Evolutionary conservation across 2,113 vertebrate species (phyloP).

Genomic region (Perccottus glenii): DNA sequence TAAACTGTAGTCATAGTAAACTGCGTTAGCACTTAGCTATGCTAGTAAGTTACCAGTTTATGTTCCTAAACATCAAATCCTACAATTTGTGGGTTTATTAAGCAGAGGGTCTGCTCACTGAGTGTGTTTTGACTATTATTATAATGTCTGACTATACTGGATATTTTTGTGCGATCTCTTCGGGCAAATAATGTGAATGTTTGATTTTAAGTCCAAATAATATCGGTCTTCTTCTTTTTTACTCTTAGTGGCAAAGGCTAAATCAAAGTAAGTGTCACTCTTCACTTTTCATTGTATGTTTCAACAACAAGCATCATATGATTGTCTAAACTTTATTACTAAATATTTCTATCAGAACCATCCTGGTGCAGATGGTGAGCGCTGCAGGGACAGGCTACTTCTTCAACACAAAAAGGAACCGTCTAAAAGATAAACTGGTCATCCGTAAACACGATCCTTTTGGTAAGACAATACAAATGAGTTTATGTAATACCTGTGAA

Average conservation of each 20-base stretch:
- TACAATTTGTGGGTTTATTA: too few species aligned
- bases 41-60: neutral
- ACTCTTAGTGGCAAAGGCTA: constrained; percentile 79
- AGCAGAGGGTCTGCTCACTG: too few species aligned
- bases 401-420: constrained; percentile 88
- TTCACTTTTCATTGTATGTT: too few species aligned
- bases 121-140: too few species aligned
- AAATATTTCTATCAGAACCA: constrained; percentile 70
- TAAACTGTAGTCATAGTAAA: neutral
- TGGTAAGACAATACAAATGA: constrained; percentile 78
- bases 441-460: constrained; percentile 89
- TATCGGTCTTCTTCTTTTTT: constrained; percentile 7
- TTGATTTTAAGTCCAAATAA: neutral
- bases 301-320: neutral
- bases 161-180: too few species aligned
- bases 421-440: constrained; percentile 88
- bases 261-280: constrained; percentile 81
- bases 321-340: neutral
- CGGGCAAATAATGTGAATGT: too few species aligned
- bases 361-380: constrained; percentile 94
- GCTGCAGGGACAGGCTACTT: constrained; percentile 88
- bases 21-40: too few species aligned
- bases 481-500: too few species aligned
- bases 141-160: too few species aligned
- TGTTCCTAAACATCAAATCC: neutral